These are phyloP conservation scores for Tineola bisselliella DNA, from an alignment of 2,888 invertebrate species.

Conservation along the genomic window DNA sequence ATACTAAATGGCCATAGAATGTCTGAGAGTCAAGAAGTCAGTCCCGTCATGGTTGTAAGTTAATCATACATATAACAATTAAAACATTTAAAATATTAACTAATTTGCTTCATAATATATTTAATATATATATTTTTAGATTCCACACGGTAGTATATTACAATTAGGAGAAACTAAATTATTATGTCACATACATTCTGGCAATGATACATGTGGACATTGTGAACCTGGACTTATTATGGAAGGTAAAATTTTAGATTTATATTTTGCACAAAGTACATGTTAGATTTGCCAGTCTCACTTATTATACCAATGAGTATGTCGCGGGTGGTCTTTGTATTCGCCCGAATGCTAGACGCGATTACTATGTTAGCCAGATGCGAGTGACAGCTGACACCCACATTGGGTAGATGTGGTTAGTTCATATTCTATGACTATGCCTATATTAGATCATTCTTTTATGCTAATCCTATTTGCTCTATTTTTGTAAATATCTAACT, in stretches of 20 bases:
- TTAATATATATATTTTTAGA: no score
- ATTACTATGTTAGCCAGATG: no score
- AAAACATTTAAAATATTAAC: background rate
- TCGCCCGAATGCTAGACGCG: no score
- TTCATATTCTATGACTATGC: no score
- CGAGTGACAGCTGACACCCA: no score
- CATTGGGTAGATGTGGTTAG: no score
- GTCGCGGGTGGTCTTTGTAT: no score
- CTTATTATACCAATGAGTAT: background rate
- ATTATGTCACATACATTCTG: conserved; percentile 86
- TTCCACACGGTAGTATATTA: conserved; percentile 73
- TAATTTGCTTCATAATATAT: no score
- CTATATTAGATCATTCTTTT: no score
- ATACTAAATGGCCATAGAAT: conserved; percentile 78
- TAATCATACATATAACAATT: background rate
- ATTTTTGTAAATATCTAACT: no score
- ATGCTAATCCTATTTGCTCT: no score
- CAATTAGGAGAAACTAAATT: conserved; percentile 78
- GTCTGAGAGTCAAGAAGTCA: conserved; percentile 76
- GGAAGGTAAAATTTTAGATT: conserved; percentile 30
- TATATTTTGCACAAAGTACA: background rate
- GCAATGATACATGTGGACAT: conserved; percentile 88
- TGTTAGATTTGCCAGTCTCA: no score
- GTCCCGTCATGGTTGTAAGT: conserved; percentile 69
- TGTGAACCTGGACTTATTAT: conserved; percentile 91